Conservation (phyloP, 2,797 vertebrate genomes). For the Tragopan temminckii region DNA sequence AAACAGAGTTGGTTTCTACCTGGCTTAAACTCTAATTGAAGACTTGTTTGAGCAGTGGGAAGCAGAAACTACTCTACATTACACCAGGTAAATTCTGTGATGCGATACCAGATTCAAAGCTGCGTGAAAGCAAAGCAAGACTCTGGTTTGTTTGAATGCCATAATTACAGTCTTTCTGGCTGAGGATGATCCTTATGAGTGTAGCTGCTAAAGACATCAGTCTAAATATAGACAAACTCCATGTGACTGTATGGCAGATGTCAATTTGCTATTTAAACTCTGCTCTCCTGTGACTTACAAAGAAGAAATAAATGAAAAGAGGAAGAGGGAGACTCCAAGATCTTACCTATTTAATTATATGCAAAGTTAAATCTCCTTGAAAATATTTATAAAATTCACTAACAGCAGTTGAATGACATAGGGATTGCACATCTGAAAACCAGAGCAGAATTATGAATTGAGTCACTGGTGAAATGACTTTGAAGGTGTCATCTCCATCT, state of each 20-base stretch:
- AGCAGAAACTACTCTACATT: neutral
- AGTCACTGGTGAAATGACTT: neutral
- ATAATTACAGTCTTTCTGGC: neutral
- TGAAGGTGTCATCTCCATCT: neutral
- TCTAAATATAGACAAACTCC: slow-evolving; percentile 22
- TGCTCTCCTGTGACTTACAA: neutral
- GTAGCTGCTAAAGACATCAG: neutral
- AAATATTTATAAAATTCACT: neutral
- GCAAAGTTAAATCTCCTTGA: neutral
- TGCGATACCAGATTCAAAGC: neutral
- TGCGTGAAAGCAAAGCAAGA: neutral
- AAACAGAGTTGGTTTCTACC: neutral
- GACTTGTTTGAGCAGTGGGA: neutral
- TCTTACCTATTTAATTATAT: neutral
- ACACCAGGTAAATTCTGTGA: neutral
- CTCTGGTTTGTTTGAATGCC: neutral
- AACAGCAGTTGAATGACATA: neutral
- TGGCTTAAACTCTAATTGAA: neutral
- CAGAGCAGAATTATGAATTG: neutral
- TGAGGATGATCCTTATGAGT: slow-evolving; percentile 11
- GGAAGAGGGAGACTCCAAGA: neutral
- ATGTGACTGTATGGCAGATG: neutral
- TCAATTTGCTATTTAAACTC: slow-evolving; percentile 38
- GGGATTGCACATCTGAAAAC: neutral
- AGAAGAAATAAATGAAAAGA: neutral